These are phyloP conservation scores for Drosophila cyrtoloma DNA, from an alignment of 2,888 invertebrate species.

Conservation along the genomic window DNA sequence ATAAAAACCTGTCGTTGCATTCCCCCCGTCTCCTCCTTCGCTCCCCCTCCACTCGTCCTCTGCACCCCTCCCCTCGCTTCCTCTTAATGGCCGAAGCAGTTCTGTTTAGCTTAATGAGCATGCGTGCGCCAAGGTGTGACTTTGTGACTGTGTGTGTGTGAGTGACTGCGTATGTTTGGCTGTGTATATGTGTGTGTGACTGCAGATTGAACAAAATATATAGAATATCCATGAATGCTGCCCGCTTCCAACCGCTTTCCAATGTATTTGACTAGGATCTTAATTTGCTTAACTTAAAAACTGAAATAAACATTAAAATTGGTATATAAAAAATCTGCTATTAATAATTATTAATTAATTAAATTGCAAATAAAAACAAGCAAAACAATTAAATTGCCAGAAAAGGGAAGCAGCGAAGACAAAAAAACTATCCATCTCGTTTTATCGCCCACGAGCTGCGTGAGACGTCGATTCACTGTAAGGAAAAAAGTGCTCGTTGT, in stretches of 20 bases:
- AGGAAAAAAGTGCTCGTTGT: background rate
- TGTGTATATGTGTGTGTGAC: background rate
- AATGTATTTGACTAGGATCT: background rate
- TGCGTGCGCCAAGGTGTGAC: slow-evolving; percentile 37
- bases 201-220: slow-evolving; percentile 1
- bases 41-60: background rate
- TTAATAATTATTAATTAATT: background rate
- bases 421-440: background rate
- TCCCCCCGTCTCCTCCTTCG: background rate
- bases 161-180: background rate
- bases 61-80: background rate
- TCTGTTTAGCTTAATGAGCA: slow-evolving; percentile 61
- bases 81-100: slow-evolving; percentile 14
- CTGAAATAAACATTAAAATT: background rate
- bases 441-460: too few relatives aligned
- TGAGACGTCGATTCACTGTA: too few relatives aligned
- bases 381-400: background rate
- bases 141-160: background rate
- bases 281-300: background rate
- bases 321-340: background rate
- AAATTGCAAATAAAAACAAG: background rate
- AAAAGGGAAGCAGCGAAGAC: background rate
- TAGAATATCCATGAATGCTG: background rate
- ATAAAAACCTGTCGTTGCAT: slow-evolving; percentile 68
- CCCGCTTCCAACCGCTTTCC: background rate